Evolutionary conservation across 2,797 vertebrate species (phyloP), one percentile per base, ranked within the genome.

Genomic region (Champsocephalus esox): DNA sequence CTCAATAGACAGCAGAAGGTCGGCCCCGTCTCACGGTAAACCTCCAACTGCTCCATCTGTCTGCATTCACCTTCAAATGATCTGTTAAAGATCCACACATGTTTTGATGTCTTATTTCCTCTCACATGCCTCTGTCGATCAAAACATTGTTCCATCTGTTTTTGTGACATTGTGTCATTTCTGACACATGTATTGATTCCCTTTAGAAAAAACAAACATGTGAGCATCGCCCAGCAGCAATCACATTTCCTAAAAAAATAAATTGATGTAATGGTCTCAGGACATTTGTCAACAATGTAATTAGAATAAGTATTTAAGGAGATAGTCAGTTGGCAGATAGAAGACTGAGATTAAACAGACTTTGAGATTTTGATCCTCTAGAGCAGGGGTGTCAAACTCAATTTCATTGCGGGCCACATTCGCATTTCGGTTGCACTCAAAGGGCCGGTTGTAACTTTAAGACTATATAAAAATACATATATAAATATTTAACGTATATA

Each of bases 1-100:
- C 34, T 75, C 69, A 17, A 24, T 11, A 24, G 34, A 54, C 63
- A 73, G 77, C 80, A 83, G 75, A 85, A 74, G 76, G 82, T 69
- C 17, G 62, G 12, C 57, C 19, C 12, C 11, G 38, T 66, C 67
- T 66, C 12, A 54, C 65, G 2, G 11, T 28, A 9, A 78, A 67
- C 57, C 84, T 56, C 76, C 76, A 48, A 49, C 80, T 48, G 77
- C 64, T 85, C 86, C 86, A 87, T 91, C 89, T 90, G 86, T 79
- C 77, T 62, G 32, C 5, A 21, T 44, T 72, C 59, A 74, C 5
- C 52, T 59, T 51, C 57, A 44, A 77, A 68, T 43, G 43, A 43
- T 45, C 50, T 3, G 1, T 43, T 21, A 68, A 75, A 45, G 2
- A 58, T 48, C 34, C 5, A 41, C 38, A 68, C 28, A 14, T 60